Evolutionary conservation across 2,113 vertebrate species (phyloP).

Genomic region (Alectura lathami): DNA sequence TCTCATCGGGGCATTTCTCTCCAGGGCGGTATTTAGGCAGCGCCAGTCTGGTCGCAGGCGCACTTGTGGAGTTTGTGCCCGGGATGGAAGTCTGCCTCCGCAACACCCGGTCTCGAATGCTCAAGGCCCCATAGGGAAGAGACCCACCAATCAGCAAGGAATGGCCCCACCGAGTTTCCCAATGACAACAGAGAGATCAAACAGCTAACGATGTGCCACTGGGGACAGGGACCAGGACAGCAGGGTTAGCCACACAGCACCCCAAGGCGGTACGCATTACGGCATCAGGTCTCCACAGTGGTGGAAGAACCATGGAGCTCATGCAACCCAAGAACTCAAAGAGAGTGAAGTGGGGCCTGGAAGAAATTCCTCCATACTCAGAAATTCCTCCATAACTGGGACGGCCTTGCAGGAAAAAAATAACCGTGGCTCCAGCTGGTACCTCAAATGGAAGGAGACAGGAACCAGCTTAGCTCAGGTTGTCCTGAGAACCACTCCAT

Average conservation of each 20-base stretch:
- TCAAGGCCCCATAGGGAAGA: neutral
- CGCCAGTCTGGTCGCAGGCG: accelerated
- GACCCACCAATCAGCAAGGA: neutral
- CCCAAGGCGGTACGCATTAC: accelerated
- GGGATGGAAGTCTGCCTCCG: accelerated
- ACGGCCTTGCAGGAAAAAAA: neutral
- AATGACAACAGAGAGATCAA: neutral
- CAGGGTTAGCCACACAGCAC: accelerated
- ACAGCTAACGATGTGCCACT: neutral
- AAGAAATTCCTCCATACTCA: neutral
- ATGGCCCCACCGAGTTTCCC: neutral
- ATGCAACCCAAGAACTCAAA: neutral
- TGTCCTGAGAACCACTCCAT: neutral
- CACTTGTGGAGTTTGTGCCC: neutral
- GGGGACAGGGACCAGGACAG: neutral
- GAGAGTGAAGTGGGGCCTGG: neutral
- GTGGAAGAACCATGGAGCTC: neutral
- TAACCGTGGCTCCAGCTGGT: neutral
- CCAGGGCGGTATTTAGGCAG: neutral
- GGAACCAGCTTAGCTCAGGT: neutral
- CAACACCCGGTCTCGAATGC: neutral
- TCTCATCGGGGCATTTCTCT: neutral
- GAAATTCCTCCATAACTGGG: neutral
- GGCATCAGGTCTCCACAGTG: neutral
- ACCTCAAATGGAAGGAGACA: neutral